Conservation (phyloP, 2,113 vertebrate genomes). For the Nothoprocta perdicaria region DNA sequence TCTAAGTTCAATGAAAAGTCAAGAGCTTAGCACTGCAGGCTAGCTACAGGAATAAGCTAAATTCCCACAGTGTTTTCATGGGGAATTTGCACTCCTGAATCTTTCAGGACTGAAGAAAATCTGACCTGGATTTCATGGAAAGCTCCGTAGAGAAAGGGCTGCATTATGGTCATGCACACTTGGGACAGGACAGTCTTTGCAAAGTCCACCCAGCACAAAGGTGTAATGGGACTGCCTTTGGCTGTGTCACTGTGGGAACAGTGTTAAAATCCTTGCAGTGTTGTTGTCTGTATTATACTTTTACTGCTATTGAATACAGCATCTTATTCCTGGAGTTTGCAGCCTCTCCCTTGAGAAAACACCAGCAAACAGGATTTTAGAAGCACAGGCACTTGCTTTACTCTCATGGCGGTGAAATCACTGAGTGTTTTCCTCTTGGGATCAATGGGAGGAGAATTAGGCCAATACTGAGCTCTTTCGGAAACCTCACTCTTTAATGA, state of each 20-base stretch:
- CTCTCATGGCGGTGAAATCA: conserved; percentile 4
- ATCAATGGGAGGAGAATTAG: conserved; percentile 10
- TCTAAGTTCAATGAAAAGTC: neutral
- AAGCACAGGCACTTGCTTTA: conserved; percentile 4
- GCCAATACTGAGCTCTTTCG: neutral
- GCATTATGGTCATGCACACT: neutral
- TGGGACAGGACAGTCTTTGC: neutral
- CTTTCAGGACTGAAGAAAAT: neutral
- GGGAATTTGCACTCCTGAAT: neutral
- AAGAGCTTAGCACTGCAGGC: neutral
- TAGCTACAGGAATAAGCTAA: neutral
- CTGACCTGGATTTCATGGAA: neutral
- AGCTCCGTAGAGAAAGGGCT: neutral
- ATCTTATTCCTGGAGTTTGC: neutral
- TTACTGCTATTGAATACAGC: neutral
- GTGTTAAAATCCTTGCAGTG: neutral
- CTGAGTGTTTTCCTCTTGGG: neutral
- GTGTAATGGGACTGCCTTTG: neutral
- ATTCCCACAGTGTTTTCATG: neutral
- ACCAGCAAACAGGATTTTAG: conserved; percentile 15
- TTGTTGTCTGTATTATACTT: neutral
- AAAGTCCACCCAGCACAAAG: neutral
- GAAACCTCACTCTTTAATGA: conserved; percentile 14
- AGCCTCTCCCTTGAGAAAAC: neutral
- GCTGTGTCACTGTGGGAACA: neutral